Percentiles rank a stretch among this genome's conserved stretches.
phyloP scores from a whole-genome alignment of 2,888 invertebrate genomes.

The Gibbula magus region DNA sequence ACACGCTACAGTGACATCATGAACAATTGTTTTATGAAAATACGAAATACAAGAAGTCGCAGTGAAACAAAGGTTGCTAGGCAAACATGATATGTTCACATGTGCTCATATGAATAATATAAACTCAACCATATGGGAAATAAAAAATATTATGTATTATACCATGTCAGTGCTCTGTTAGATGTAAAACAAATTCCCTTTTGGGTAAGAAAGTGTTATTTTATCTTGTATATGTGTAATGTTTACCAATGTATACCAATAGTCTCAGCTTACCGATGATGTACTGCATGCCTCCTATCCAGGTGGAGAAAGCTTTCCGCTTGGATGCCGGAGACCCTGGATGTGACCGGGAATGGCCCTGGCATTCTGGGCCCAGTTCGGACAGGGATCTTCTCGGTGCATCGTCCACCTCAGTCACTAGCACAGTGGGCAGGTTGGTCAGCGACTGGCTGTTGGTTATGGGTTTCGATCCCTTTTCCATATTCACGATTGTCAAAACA shows the following conservation, averaged over 20 bases:
- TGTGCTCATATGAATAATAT: too few species aligned
- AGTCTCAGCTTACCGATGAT: constrained; percentile 54
- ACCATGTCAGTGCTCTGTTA: too few species aligned
- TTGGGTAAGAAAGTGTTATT: too few species aligned
- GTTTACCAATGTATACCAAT: not conserved
- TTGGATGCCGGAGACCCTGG: constrained; percentile 38
- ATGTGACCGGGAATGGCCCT: constrained; percentile 29
- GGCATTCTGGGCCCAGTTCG: not conserved
- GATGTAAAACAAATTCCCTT: too few species aligned
- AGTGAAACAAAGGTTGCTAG: too few species aligned
- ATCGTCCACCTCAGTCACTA: constrained; percentile 47
- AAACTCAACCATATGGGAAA: too few species aligned
- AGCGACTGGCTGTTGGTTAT: constrained; percentile 46
- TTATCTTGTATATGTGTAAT: too few species aligned
- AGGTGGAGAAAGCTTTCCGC: constrained; percentile 58
- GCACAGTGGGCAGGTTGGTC: constrained; percentile 53
- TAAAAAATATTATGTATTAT: too few species aligned
- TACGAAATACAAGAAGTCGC: too few species aligned
- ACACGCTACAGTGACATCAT: too few species aligned
- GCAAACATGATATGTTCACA: too few species aligned
- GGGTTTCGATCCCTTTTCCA: not conserved
- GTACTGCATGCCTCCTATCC: constrained; percentile 59
- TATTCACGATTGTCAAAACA: not conserved
- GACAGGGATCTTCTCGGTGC: not conserved
- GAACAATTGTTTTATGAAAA: too few species aligned